phyloP scores from a whole-genome alignment of 2,888 invertebrate species.

The Drosophila sordidula region DNA sequence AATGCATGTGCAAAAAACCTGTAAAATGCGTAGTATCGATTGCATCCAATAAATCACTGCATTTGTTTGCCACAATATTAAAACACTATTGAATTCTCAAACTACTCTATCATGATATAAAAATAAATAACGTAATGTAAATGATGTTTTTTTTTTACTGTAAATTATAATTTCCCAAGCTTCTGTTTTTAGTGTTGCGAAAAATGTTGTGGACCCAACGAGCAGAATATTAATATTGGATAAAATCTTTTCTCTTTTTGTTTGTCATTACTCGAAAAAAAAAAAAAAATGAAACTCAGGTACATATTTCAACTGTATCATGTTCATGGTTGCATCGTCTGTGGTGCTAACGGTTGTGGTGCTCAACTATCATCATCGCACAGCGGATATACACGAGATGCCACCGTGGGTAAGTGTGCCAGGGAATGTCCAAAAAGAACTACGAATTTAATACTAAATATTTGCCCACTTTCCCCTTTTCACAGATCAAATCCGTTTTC shows the following conservation, averaged over 20 bases:
- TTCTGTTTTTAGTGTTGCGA: conserved; percentile 72
- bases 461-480: not conserved
- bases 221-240: conserved; percentile 51
- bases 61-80: conserved; percentile 27
- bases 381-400: conserved; percentile 98
- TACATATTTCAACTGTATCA: conserved; percentile 99
- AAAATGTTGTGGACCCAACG: conserved; percentile 26
- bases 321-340: conserved; percentile 99
- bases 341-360: conserved; percentile 98
- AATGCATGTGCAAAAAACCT: conserved; percentile 33
- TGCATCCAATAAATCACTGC: conserved; percentile 47
- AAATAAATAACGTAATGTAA: conserved; percentile 65
- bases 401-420: conserved; percentile 94
- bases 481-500: conserved; percentile 96
- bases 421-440: not conserved
- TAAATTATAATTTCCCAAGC: conserved; percentile 64
- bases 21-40: conserved; percentile 14
- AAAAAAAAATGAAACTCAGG: conserved; percentile 87
- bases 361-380: conserved; percentile 98
- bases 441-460: not conserved
- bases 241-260: conserved; percentile 36
- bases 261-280: not conserved
- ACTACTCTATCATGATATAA: conserved; percentile 35
- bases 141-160: conserved; percentile 63
- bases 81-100: conserved; percentile 46